Conservation (phyloP, 2,888 invertebrate genomes). For the Nomada goodeniana region DNA sequence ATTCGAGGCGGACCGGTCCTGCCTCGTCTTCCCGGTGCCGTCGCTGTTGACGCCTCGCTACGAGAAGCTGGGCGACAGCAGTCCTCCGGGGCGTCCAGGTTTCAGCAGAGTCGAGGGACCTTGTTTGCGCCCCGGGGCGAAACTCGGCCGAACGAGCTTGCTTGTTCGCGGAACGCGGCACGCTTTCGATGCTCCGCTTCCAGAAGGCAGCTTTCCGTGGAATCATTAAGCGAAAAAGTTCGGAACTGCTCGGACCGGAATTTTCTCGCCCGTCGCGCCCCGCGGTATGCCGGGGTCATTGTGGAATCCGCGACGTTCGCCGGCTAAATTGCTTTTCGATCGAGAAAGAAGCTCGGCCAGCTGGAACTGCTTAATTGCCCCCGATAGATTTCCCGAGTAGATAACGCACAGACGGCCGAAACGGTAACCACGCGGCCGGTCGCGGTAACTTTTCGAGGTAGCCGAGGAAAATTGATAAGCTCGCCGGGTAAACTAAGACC, state of each 20-base stretch:
- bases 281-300: not conserved
- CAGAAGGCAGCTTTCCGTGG: not conserved
- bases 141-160: constrained; percentile 31
- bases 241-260: not conserved
- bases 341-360: not conserved
- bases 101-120: constrained; percentile 11
- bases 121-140: constrained; percentile 15
- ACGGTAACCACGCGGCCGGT: too few relatives aligned
- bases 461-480: too few relatives aligned
- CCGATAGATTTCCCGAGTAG: not conserved
- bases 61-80: not conserved
- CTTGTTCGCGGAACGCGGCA: constrained; percentile 7
- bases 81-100: not conserved
- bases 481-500: constrained; percentile 33
- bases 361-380: constrained; percentile 4
- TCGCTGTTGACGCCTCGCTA: constrained; percentile 21
- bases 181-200: constrained; percentile 1
- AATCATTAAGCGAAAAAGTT: constrained; percentile 21
- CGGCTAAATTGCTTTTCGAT: not conserved
- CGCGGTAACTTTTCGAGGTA: not conserved
- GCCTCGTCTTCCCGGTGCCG: too few relatives aligned
- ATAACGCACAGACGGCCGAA: not conserved
- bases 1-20: too few relatives aligned
- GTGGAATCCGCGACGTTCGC: too few relatives aligned
- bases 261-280: not conserved